phyloP scores from a whole-genome alignment of 2,113 vertebrate species.

The Cheilinus undulatus region DNA sequence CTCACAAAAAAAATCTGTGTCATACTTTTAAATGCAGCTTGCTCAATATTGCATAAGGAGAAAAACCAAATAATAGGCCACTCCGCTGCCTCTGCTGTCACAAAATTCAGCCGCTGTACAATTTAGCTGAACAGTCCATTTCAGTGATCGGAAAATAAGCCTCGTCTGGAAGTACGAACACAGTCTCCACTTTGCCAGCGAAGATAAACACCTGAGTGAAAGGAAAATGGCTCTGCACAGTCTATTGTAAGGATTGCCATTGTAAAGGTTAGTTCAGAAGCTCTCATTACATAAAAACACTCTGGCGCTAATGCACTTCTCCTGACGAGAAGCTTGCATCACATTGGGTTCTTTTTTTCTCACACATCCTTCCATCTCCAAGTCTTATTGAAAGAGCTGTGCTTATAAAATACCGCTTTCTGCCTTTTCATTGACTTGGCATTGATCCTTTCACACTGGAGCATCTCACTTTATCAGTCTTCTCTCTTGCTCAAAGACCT shows the following conservation, averaged over 20 bases:
- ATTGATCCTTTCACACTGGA: slow-evolving; percentile 17
- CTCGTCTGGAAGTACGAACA: slow-evolving; percentile 42
- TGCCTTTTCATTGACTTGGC: slow-evolving; percentile 22
- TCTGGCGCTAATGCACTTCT: slow-evolving; percentile 41
- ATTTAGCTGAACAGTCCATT: slow-evolving; percentile 37
- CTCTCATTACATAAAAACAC: slow-evolving; percentile 66
- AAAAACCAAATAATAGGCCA: slow-evolving; percentile 30
- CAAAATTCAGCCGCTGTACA: slow-evolving; percentile 31
- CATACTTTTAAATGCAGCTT: slow-evolving; percentile 49
- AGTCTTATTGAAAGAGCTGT: slow-evolving; percentile 14
- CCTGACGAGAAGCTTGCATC: slow-evolving; percentile 55
- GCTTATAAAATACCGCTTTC: slow-evolving; percentile 6
- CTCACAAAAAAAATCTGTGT: slow-evolving; percentile 28
- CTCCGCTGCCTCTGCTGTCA: slow-evolving; percentile 25
- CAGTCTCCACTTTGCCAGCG: slow-evolving; percentile 18
- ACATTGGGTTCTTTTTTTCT: slow-evolving; percentile 36
- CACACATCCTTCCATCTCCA: not conserved
- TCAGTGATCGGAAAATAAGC: slow-evolving; percentile 49
- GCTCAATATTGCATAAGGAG: slow-evolving; percentile 42
- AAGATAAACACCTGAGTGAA: slow-evolving; percentile 62
- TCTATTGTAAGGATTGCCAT: slow-evolving; percentile 46
- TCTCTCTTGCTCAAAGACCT: slow-evolving; percentile 28
- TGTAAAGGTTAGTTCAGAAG: slow-evolving; percentile 66
- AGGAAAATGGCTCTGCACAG: slow-evolving; percentile 43
- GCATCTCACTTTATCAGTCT: slow-evolving; percentile 2